phyloP scores from a whole-genome alignment of 2,797 vertebrate genomes.

The Crenuchus spilurus region DNA sequence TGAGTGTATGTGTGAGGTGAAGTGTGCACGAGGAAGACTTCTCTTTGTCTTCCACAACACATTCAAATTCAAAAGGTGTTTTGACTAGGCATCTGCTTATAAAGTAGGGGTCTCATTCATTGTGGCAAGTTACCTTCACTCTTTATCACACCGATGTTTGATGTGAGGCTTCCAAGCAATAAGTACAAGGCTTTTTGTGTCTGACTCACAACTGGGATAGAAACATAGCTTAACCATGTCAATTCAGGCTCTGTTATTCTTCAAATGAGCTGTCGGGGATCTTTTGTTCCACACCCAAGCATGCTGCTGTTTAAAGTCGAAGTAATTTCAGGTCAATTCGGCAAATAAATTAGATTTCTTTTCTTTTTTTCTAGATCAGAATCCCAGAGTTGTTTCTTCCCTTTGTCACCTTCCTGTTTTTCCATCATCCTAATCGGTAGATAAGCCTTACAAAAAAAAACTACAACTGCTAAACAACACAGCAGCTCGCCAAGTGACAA shows the following conservation, averaged over 20 bases:
- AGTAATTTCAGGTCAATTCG: constrained; percentile 76
- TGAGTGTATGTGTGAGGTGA: constrained; percentile 40
- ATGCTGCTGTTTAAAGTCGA: constrained; percentile 62
- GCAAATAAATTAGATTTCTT: constrained; percentile 68
- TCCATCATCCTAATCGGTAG: constrained; percentile 41
- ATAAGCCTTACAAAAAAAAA: constrained; percentile 38
- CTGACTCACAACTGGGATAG: constrained; percentile 52
- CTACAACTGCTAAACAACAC: constrained; percentile 39
- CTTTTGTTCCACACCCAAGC: constrained; percentile 58
- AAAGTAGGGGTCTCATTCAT: constrained; percentile 55
- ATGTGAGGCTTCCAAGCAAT: constrained; percentile 62
- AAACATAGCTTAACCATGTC: constrained; percentile 60
- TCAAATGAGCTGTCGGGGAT: constrained; percentile 63
- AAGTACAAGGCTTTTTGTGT: constrained; percentile 46
- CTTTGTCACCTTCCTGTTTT: constrained; percentile 66
- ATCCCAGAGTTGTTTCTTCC: constrained; percentile 75
- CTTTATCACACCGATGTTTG: constrained; percentile 62
- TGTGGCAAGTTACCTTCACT: constrained; percentile 49
- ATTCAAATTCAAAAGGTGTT: constrained; percentile 61
- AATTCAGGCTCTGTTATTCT: constrained; percentile 64
- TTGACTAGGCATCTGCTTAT: constrained; percentile 53
- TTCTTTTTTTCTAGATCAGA: constrained; percentile 62
- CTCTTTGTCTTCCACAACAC: constrained; percentile 23
- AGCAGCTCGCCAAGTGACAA: not conserved
- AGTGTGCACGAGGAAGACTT: constrained; percentile 40